A percentile compares a stretch with the other conserved stretches of the same genome.
Conservation (phyloP, 2,797 vertebrate genomes). For the Eospalax fontanierii region DNA sequence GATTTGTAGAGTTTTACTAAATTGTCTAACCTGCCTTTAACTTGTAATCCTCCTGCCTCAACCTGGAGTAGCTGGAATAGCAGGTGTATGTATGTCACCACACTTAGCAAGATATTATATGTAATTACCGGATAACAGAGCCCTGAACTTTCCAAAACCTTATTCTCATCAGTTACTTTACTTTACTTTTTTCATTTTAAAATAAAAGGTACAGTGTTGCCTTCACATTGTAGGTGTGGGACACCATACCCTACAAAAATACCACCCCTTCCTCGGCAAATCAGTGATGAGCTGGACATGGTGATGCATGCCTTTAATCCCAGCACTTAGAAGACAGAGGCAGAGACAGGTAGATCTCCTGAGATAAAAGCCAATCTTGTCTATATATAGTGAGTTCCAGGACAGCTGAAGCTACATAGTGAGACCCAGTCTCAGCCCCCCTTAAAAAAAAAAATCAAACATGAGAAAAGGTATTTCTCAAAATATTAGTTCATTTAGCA, state of each 20-base stretch:
- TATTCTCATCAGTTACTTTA: conserved; percentile 26
- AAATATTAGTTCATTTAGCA: conserved; percentile 54
- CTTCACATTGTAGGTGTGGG: no score
- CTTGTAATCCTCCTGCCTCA: neutral
- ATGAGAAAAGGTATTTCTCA: neutral
- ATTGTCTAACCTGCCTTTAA: neutral
- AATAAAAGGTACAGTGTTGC: conserved; percentile 51
- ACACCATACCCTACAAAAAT: no score
- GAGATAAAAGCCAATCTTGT: no score
- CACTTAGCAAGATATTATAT: neutral
- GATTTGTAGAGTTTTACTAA: neutral
- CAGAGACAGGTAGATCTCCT: no score
- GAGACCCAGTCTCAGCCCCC: no score
- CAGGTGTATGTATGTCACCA: neutral
- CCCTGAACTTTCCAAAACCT: conserved; percentile 43
- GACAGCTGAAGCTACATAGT: no score
- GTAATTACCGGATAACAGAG: conserved; percentile 33
- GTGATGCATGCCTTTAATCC: no score
- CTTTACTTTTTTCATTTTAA: conserved; percentile 7
- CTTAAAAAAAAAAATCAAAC: neutral
- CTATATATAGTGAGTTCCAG: no score
- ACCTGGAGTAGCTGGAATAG: neutral
- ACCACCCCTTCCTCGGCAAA: no score
- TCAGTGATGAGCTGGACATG: no score
- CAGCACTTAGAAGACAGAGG: no score